Evolutionary conservation across 2,888 invertebrate genomes (phyloP).

Genomic region (Cylloceria caligata): DNA sequence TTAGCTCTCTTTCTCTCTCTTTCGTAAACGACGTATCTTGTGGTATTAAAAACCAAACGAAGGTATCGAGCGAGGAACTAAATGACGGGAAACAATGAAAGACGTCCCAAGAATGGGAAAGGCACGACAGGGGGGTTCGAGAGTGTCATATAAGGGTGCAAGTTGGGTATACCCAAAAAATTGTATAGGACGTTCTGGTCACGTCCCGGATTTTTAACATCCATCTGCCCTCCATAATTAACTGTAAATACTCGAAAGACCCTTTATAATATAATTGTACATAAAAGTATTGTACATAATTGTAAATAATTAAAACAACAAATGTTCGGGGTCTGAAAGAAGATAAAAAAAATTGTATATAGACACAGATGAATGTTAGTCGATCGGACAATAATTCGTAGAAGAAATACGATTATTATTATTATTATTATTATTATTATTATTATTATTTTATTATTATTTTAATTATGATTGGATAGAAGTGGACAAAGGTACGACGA

Average conservation of each 20-base stretch:
- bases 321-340: constrained; percentile 1
- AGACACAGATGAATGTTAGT: constrained; percentile 44
- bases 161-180: neutral
- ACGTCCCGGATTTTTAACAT: constrained; percentile 40
- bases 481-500: constrained; percentile 35
- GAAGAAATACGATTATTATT: constrained; percentile 50
- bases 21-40: neutral
- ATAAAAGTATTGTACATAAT: constrained; percentile 60
- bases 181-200: constrained; percentile 39
- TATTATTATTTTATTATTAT: constrained; percentile 29
- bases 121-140: neutral
- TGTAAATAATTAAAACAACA: constrained; percentile 9
- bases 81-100: constrained; percentile 11
- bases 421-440: constrained; percentile 44
- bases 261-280: constrained; percentile 70
- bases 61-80: constrained; percentile 4
- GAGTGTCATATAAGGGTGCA: neutral
- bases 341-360: constrained; percentile 57
- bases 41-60: neutral
- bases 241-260: constrained; percentile 47
- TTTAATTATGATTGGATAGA: constrained; percentile 19
- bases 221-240: constrained; percentile 39
- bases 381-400: constrained; percentile 64
- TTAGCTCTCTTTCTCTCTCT: neutral
- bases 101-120: neutral